These are phyloP conservation scores for Leptodactylus fallax DNA, from an alignment of 2,797 vertebrate genomes.

Conservation along the genomic window DNA sequence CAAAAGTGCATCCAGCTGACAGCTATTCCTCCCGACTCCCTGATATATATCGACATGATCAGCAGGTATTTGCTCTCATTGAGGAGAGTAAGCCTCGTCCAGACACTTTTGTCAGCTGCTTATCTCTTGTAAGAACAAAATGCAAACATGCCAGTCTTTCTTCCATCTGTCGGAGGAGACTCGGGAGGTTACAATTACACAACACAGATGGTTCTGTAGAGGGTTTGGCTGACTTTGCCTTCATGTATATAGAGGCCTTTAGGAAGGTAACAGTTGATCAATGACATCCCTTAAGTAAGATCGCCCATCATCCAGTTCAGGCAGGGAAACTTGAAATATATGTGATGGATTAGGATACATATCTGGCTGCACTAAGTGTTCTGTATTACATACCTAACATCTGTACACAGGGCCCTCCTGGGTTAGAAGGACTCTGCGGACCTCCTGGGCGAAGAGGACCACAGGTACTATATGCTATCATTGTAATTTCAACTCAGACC, in stretches of 20 bases:
- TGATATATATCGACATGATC: too few relatives aligned
- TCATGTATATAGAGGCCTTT: background rate
- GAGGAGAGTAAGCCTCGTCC: too few relatives aligned
- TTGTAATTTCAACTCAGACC: background rate
- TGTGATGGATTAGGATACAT: background rate
- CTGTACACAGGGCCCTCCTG: conserved; percentile 80
- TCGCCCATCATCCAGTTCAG: background rate
- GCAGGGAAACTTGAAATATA: background rate
- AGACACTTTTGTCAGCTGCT: too few relatives aligned
- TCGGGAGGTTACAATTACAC: too few relatives aligned
- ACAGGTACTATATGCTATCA: conserved; percentile 75
- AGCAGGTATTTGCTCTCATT: too few relatives aligned
- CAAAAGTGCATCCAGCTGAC: too few relatives aligned
- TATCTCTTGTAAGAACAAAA: too few relatives aligned
- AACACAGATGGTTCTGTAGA: too few relatives aligned
- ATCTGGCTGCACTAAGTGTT: background rate
- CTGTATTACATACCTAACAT: background rate
- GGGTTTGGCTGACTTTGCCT: too few relatives aligned
- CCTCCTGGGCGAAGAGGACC: conserved; percentile 77
- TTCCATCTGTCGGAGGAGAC: too few relatives aligned
- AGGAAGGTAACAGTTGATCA: background rate
- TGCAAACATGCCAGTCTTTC: too few relatives aligned
- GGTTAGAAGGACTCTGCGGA: conserved; percentile 82
- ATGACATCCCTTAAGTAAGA: background rate
- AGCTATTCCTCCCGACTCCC: too few relatives aligned